These are phyloP conservation scores for Stramonita haemastoma DNA, from an alignment of 2,888 invertebrate genomes.

Conservation along the genomic window DNA sequence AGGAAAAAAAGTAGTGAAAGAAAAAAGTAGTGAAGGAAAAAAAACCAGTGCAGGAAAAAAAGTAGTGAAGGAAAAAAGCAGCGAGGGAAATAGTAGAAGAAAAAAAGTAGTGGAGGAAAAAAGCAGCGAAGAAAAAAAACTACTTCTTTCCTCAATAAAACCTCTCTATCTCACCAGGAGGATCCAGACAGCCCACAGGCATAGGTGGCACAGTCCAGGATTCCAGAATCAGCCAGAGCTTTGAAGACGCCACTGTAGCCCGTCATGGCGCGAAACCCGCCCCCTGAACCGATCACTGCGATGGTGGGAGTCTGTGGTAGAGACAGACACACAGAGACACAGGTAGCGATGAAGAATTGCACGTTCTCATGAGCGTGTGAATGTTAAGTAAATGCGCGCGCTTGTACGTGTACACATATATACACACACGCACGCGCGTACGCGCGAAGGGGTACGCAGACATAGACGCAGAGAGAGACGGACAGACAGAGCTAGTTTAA, in stretches of 20 bases:
- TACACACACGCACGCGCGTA: too few relatives aligned
- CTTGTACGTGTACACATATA: too few relatives aligned
- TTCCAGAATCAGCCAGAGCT: conserved; percentile 75
- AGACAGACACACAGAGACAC: not conserved
- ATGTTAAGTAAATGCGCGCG: too few relatives aligned
- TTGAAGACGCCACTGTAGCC: conserved; percentile 77
- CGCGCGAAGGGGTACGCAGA: too few relatives aligned
- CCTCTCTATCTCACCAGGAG: conserved; percentile 73
- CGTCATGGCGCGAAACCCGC: conserved; percentile 79
- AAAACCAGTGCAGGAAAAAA: too few relatives aligned
- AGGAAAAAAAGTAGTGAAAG: too few relatives aligned
- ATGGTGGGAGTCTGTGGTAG: conserved; percentile 76
- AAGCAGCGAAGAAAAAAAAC: too few relatives aligned
- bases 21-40: too few relatives aligned
- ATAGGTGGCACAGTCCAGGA: conserved; percentile 77
- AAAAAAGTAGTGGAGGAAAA: too few relatives aligned
- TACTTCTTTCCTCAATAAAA: not conserved
- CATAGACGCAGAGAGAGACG: not conserved
- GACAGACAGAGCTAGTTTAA: not conserved
- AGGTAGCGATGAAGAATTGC: not conserved
- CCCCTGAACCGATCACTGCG: conserved; percentile 78
- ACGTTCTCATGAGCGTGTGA: too few relatives aligned
- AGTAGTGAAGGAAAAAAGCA: not conserved
- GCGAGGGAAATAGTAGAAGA: not conserved
- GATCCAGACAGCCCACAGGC: conserved; percentile 78